Evolutionary conservation across 2,888 invertebrate genomes (phyloP).

Genomic region (Flabesymbios commensalis): DNA sequence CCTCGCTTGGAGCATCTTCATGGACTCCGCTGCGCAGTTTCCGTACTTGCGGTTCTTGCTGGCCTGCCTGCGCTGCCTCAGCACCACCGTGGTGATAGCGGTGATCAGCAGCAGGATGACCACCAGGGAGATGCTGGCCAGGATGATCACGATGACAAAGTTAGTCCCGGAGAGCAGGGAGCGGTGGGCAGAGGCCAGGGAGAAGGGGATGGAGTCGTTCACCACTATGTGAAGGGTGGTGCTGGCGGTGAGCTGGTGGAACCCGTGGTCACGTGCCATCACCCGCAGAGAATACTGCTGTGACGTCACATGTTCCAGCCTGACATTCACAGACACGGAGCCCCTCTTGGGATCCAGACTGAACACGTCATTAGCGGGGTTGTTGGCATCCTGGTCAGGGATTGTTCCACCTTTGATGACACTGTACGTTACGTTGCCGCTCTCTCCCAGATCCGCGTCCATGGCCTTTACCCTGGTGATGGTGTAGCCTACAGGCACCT

Average conservation of each 20-base stretch:
- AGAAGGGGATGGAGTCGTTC: constrained; percentile 7
- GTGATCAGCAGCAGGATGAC: constrained; percentile 12
- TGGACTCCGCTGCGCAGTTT: constrained; percentile 17
- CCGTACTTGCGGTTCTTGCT: constrained; percentile 15
- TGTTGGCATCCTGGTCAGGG: neutral
- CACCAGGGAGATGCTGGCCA: constrained; percentile 20
- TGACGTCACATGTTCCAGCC: too few species aligned
- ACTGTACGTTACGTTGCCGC: constrained; percentile 11
- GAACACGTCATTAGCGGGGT: neutral
- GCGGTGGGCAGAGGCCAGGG: neutral
- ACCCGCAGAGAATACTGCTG: neutral
- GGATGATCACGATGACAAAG: constrained; percentile 18
- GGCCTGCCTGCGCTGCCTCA: too few species aligned
- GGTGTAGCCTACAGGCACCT: constrained; percentile 19
- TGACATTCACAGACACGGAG: neutral
- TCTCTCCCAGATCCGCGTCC: constrained; percentile 20
- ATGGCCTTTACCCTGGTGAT: constrained; percentile 18
- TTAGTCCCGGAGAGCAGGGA: constrained; percentile 12
- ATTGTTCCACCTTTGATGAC: neutral
- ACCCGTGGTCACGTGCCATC: constrained; percentile 4
- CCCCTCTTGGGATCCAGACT: neutral
- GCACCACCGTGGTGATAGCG: too few species aligned
- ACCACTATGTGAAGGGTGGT: constrained; percentile 15
- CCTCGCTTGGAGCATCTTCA: constrained; percentile 13
- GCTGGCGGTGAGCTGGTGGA: neutral